phyloP scores from a whole-genome alignment of 2,113 vertebrate species.

The Vulpes lagopus region DNA sequence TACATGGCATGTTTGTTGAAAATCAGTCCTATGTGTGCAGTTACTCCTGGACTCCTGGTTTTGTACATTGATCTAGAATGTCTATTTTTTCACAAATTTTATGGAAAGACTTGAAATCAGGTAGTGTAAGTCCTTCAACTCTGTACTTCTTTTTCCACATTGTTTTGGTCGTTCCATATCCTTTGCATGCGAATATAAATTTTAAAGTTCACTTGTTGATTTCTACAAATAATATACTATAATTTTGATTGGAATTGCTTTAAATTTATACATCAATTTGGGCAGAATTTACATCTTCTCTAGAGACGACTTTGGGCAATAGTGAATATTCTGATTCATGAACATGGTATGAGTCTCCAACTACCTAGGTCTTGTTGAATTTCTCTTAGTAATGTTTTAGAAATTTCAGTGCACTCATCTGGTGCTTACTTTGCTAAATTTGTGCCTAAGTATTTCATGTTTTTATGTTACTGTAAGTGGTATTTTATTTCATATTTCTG shows the following conservation, averaged over 20 bases:
- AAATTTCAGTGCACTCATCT: not conserved
- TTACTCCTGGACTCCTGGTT: not conserved
- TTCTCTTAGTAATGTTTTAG: not conserved
- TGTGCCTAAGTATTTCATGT: not conserved
- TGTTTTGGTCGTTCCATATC: not conserved
- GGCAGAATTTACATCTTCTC: not conserved
- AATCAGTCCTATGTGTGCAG: not conserved
- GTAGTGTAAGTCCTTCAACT: not conserved
- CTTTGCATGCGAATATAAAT: not conserved
- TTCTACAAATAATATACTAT: not conserved
- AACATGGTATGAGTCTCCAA: not conserved
- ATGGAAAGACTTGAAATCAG: not conserved
- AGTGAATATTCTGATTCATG: not conserved
- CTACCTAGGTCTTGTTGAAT: not conserved
- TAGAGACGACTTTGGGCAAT: not conserved
- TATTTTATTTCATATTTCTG: not conserved
- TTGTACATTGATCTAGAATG: not conserved
- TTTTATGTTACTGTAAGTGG: not conserved
- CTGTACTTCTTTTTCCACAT: not conserved
- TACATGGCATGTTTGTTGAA: constrained; percentile 13
- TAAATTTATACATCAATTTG: not conserved
- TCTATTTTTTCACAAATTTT: not conserved
- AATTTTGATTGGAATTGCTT: not conserved
- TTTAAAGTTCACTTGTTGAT: not conserved
- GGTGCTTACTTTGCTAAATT: not conserved